Evolutionary conservation across 2,797 vertebrate genomes (phyloP), one percentile per base, ranked within the genome.

Genomic region (Argyrosomus regius): DNA sequence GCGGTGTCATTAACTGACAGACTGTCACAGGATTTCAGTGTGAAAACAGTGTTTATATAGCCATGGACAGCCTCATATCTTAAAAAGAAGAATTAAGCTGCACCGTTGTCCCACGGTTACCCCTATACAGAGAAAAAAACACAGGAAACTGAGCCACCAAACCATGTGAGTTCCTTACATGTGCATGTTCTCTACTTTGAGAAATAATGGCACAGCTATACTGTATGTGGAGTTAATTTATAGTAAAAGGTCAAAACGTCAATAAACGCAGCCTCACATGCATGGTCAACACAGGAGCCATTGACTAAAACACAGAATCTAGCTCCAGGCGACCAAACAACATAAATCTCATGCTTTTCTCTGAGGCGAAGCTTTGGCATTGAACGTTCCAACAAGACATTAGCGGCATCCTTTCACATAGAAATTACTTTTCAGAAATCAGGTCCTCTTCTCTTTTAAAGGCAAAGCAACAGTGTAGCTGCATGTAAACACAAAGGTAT

Each of bases 171-270:
- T 4, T 56, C 13, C 10, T 24, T 45, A 5, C 8, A 43, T 28
- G 43, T 78, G 20, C 46, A 54, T 28, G 18, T 74, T 17, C 59
- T 12, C 64, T 39, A 17, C 10, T 35, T 46, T 35, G 2, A 46
- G 24, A 58, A 79, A 45, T 60, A 39, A 26, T 49, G 12, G 26
- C 18, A 46, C 12, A 0, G 20, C 11, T 28, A n/a, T 31, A 12
- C 48, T 63, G 16, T 24, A 17, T 53, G 8, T 20, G 14, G 3
- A n/a, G 8, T 64, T 9, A 35, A 41, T 64, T 45, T 41, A 8
- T 56, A 59, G 46, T 58, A 53, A 41, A 63, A 49, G 20, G 26
- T 78, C 64, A 65, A 41, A 46, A 22, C 35, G 10, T 58, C 22
- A 54, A 28, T 54, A 65, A 54, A 69, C 10, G 16, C 61, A 22